Base-by-base conservation (phyloP, 2,797 vertebrate genomes). In the Stomatorhinus walkeri region DNA sequence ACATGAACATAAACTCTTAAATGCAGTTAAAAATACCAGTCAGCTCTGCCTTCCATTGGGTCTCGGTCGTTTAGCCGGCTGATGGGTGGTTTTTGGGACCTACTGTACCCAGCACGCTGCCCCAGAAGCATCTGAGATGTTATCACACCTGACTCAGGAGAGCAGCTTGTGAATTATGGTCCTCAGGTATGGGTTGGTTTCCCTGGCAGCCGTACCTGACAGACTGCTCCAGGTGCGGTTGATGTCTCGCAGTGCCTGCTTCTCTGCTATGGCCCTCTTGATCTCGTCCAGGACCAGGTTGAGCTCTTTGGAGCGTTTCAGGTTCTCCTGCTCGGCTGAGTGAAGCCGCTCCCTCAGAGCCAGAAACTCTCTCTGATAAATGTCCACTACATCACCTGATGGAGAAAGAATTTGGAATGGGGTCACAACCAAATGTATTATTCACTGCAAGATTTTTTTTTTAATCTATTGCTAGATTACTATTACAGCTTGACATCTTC, bases 271-370 rank as follows among this genome's bases (percentile, higher is more conserved):
- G 0, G 97, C 97, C 91, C 96, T 95, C 94, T 99, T 99, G 93
- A 99, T 99, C 95, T 99, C 98, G 89, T 99, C 97, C 93, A 99
- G 96, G 81, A 99, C 98, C 94, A 98, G 93, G 93, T 99, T 99
- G 91, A 99, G 96, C 93, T 99, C 98, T 92, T 98, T 98, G 14
- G 98, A 99, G 90, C 98, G 97, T 91, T 96, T 97, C 88, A 99
- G 95, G 95, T 98, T 99, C 94, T 99, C 97, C 94, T 98, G 97
- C 93, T 99, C 98, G 0, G 98, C 97, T 0, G 96, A 95, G 87
- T 97, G 98, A 89, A 99, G 95, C 1, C 98, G 96, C 93, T 99
- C 98, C 85, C 97, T 96, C 90, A 99, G 93, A 0, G 97, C 97
- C 89, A 99, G 94, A 91, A 99, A 99, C 95, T 99, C 98, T 89